Evolutionary conservation across 2,797 vertebrate species (phyloP).

Genomic region (Acanthornis magna): DNA sequence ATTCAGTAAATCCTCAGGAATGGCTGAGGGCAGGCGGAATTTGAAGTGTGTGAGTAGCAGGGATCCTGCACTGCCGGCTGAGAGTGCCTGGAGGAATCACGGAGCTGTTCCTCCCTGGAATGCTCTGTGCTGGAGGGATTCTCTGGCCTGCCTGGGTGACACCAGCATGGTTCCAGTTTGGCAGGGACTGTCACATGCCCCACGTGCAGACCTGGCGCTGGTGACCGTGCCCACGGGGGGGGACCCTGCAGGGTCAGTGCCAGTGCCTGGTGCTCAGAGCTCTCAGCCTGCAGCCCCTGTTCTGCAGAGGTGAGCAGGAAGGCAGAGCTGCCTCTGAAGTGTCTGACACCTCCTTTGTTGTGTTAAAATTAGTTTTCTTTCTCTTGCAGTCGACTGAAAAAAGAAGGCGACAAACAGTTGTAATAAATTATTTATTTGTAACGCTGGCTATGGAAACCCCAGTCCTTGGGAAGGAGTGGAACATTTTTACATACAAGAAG

Average conservation of each 20-base stretch:
- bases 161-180: neutral
- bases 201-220: neutral
- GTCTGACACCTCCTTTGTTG: neutral
- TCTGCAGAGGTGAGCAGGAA: neutral
- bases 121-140: neutral
- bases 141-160: neutral
- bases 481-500: slow-evolving; percentile 78
- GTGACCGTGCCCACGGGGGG: neutral
- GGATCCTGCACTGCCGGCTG: neutral
- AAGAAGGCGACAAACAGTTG: slow-evolving; percentile 99
- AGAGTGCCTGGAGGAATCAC: neutral
- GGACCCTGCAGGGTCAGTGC: neutral
- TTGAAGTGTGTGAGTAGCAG: neutral
- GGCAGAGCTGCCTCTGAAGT: neutral
- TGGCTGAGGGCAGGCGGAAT: neutral
- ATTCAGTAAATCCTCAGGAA: neutral
- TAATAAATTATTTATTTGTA: slow-evolving; percentile 85
- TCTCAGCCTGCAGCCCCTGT: neutral
- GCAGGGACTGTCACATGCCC: neutral
- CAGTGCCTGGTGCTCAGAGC: neutral
- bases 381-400: slow-evolving; percentile 94
- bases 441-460: slow-evolving; percentile 77
- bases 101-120: neutral
- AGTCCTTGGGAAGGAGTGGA: slow-evolving; percentile 71
- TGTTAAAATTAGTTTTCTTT: slow-evolving; percentile 48